Evolutionary conservation across 2,113 vertebrate species (phyloP), one percentile per base, ranked within the genome.

Genomic region (Lathamus discolor): DNA sequence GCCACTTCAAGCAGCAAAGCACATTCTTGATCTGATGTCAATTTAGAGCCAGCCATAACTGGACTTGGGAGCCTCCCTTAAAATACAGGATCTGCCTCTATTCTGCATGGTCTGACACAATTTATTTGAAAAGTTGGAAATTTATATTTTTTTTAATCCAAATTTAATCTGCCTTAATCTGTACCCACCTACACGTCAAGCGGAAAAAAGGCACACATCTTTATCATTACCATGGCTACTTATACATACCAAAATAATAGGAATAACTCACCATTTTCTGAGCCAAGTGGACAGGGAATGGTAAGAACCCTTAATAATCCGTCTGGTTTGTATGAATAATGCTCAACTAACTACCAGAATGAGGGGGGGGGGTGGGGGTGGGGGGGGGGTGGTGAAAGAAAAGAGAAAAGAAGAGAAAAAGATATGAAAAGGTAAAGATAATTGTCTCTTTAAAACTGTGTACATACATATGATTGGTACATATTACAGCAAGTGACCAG

Each of bases 271-370:
- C 98, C 98, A 4, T 57, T 74, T 41, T 97, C 97, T 81, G 95
- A 88, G 0, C 97, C 97, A 14, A 97, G 96, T 33, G 98, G 94
- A 95, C 99, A 99, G 9, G 98, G 97, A 86, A 98, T 83, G 5
- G 98, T 98, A 24, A 99, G 98, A 69, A 99, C 98, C 63, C 98
- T 97, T 67, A 99, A 96, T 25, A 99, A 98, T 49, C 99, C 99
- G 31, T 99, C 99, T 33, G 99, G 98, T 96, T 99, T 99, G 93
- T 99, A 99, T 2, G 99, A 99, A 96, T 99, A 99, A 96, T 99
- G 99, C 79, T 99, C 99, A 55, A 99, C 99, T 91, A 99, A 96
- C 99, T 99, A 73, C 39, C 86, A 84, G 75, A 92, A 96, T 28
- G 17, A 92, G 33, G 79, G 31, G 2, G 31, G 2, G 39, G 39